Base-by-base conservation (phyloP, 2,888 invertebrate species). In the Harpalus rufipes region DNA sequence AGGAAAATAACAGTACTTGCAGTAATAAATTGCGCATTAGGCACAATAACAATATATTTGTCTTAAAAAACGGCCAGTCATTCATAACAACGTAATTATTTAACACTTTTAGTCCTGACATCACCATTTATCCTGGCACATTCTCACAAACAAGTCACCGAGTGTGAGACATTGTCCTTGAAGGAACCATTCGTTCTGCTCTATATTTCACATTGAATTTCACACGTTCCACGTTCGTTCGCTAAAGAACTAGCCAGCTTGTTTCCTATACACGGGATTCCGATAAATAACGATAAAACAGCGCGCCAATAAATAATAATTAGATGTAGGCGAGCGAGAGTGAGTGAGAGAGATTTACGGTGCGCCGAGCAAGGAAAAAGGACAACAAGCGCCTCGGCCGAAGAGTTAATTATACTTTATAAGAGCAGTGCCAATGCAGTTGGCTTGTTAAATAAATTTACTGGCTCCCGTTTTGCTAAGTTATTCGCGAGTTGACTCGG, bases 351-450 rank as follows among this genome's bases (percentile, higher is more conserved):
- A 74, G 72, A 84, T 84, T 84, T 84, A 84, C 78, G 56, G 41
- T 44, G 65, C n/a, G 56, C 18, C 81, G 32, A 12, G 56, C 56
- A 32, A 78, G 56, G 41, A 78, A 78, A 78, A 78, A 78, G 58
- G 78, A 78, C 58, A 58, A 74, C 72, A 74, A 14, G 72, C 81
- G 65, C 82, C 83, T 63, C 63, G 51, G 78, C 39, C 84, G 59
- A 83, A 83, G 78, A 78, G 78, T 78, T 84, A 84, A 84, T 84
- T 84, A 84, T 84, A 84, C 84, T 84, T 84, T 84, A 84, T 84
- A 84, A 84, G 84, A 78, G 58, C 78, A 84, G 63, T 84, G 84
- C 78, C 84, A 84, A 78, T 84, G 84, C 41, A 61, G 80, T 80
- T 61, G 76, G 76, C 84, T 84, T 84, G 84, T 84, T 84, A 84